These are phyloP conservation scores for Cavia porcellus DNA, from an alignment of 2,113 vertebrate genomes.

Conservation along the genomic window DNA sequence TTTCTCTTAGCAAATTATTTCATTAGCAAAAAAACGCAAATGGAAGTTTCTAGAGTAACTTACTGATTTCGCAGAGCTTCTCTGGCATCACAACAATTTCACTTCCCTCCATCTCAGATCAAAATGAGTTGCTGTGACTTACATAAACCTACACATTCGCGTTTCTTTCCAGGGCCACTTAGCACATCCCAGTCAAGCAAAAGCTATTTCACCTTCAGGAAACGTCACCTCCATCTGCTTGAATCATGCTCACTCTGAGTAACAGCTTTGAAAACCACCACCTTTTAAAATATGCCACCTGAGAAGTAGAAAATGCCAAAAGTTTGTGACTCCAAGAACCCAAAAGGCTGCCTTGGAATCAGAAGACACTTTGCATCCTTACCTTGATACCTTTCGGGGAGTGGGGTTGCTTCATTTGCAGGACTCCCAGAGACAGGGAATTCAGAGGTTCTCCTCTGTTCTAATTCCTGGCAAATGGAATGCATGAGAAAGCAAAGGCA, in stretches of 20 bases:
- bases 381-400: background rate
- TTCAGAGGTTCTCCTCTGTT: background rate
- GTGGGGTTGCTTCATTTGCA: background rate
- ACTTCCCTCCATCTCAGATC: background rate
- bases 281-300: background rate
- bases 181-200: background rate
- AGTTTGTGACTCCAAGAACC: background rate
- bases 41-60: background rate
- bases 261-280: slow-evolving; percentile 39
- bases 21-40: slow-evolving; percentile 56
- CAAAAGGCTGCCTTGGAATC: too few relatives aligned
- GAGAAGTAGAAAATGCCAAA: background rate
- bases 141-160: background rate
- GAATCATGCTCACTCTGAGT: background rate
- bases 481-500: rapidly evolving
- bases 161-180: background rate
- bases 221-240: background rate
- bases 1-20: slow-evolving; percentile 67
- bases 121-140: rapidly evolving
- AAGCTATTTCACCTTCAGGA: background rate
- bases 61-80: background rate
- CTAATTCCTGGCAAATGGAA: background rate
- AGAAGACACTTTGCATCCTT: background rate
- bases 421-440: background rate
- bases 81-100: background rate